Base-by-base conservation (phyloP, 2,888 invertebrate genomes). In the Hirtodrosophila cameraria region DNA sequence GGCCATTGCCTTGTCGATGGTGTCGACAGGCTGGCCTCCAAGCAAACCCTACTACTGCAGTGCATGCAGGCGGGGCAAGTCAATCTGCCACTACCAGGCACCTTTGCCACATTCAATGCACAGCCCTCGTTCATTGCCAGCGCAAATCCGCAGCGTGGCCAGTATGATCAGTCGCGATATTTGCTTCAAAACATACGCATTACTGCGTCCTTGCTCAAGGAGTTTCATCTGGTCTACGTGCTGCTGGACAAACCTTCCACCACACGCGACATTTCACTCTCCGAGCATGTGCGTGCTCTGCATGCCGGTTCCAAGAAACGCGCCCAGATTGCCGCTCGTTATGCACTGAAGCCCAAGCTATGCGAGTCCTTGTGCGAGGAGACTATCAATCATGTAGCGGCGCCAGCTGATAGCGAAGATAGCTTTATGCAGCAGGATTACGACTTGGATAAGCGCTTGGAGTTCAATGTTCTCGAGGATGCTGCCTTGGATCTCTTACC, bases 1-100 rank as follows among this genome's bases (percentile, higher is more conserved):
- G 98, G 98, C 0, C 95, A 95, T 63, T 99, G 98, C 89, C 97
- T 97, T 81, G 96, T 99, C 38, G 99, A 99, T 90, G 98, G 99
- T 91, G 96, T 99, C 86, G 99, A 99, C 90, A 98, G 98, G 92
- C 96, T 97, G 94, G 92, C 93, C 2, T 91, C 91, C 9, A 95
- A 96, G 87, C 95, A 96, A 90, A 93, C 94, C 87, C 95, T 96
- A 55, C 92, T 99, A 45, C 91, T 98, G 35, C 98, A 99, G 92
- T 96, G 96, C 0, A 97, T 99, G 97, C 98, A 99, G 89, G 97
- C 98, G 86, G 95, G 97, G 77, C 94, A 95, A 41, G 95, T 98
- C 30, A 96, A 97, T 87, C 94, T 98, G 49, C 97, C 97, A 1
- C 97, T 97, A 90, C 96, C 96, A n/a, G 96, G 97, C 3, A 94